These are phyloP conservation scores for Episyrphus balteatus DNA, from an alignment of 1,140 invertebrate species.

Conservation along the genomic window DNA sequence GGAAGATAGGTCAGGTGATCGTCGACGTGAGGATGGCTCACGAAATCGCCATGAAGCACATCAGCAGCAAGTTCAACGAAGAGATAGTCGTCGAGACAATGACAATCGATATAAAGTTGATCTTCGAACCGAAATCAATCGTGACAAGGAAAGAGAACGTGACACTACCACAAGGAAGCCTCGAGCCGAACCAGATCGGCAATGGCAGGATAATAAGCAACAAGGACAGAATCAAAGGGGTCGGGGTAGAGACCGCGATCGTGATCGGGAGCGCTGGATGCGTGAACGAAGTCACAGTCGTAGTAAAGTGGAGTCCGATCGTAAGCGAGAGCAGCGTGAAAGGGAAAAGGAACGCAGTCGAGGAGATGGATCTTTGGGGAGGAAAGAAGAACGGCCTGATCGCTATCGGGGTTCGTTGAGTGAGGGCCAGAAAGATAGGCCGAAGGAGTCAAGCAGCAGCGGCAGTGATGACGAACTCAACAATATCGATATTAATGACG, in stretches of 20 bases:
- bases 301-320: conserved; percentile 32
- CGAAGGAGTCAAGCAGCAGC: conserved; percentile 45
- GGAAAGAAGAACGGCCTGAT: conserved; percentile 25
- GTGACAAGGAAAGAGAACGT: conserved; percentile 29
- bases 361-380: conserved; percentile 19
- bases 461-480: conserved; percentile 49
- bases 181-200: conserved; percentile 19
- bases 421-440: conserved; percentile 58
- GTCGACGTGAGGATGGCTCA: too few species aligned
- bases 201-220: conserved; percentile 10
- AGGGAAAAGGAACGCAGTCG: conserved; percentile 20
- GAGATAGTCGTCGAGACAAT: conserved; percentile 31
- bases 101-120: conserved; percentile 34
- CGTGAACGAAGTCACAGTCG: conserved; percentile 29
- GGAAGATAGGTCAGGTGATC: too few species aligned
- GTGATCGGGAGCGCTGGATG: conserved; percentile 14
- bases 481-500: conserved; percentile 73
- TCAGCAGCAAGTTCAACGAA: conserved; percentile 15
- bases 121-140: conserved; percentile 30
- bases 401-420: conserved; percentile 59
- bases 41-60: conserved; percentile 15
- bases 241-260: conserved; percentile 20
- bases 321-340: conserved; percentile 21
- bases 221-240: conserved; percentile 8
- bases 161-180: conserved; percentile 13